Percentiles rank a stretch among this genome's conserved stretches.
Conservation (phyloP, 1,140 invertebrate species). For the Dysdera silvatica region DNA sequence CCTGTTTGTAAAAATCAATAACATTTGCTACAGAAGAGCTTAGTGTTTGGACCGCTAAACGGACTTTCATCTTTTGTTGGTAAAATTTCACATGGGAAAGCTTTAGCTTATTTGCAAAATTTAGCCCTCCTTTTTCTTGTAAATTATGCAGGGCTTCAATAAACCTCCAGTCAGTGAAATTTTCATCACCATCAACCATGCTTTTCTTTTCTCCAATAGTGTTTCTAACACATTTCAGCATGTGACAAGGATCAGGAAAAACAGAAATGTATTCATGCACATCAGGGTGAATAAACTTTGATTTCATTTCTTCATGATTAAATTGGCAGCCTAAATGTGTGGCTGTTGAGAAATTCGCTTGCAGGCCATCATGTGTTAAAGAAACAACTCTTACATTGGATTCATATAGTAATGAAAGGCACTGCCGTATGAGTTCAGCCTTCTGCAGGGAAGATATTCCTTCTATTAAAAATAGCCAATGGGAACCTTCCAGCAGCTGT, state of each 20-base stretch:
- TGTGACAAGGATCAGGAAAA: slow-evolving; percentile 32
- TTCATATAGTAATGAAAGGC: not conserved
- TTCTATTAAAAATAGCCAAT: slow-evolving; percentile 39
- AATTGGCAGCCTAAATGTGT: not conserved
- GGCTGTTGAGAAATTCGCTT: not conserved
- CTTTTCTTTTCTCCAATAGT: slow-evolving; percentile 28
- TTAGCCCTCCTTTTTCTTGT: slow-evolving; percentile 3
- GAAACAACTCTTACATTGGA: not conserved
- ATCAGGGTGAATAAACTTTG: not conserved
- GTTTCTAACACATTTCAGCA: slow-evolving; percentile 36
- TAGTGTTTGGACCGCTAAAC: not conserved
- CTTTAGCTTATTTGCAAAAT: not conserved
- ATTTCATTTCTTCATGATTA: not conserved
- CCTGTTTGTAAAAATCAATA: not conserved
- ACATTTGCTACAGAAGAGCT: not conserved
- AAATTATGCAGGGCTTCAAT: not conserved
- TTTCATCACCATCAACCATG: slow-evolving; percentile 21
- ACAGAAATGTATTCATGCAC: slow-evolving; percentile 11
- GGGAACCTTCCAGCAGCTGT: slow-evolving; percentile 38
- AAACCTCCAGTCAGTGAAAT: not conserved
- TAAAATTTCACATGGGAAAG: not conserved
- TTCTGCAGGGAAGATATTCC: slow-evolving; percentile 31
- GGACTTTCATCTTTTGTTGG: slow-evolving; percentile 5
- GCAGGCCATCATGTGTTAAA: not conserved
- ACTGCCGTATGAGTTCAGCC: slow-evolving; percentile 33